Conservation (phyloP, 30 jellyfish, hydroid and myxozoan species). For the Turritopsis dohrnii region DNA sequence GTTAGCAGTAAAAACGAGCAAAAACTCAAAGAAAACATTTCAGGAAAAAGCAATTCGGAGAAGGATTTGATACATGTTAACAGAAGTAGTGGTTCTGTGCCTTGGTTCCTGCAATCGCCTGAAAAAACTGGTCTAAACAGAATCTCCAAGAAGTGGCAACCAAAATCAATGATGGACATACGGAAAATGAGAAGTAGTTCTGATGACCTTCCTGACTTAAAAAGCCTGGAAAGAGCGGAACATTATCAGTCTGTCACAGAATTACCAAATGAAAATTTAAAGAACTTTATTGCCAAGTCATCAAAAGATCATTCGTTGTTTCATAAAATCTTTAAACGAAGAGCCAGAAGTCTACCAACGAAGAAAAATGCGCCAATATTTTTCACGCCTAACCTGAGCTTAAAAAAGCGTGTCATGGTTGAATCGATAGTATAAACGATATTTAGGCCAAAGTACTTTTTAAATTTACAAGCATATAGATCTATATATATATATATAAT, state of each 20-base stretch:
- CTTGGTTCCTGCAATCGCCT: not conserved
- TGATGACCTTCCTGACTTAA: not conserved
- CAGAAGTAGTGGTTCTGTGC: not conserved
- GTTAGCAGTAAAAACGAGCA: not conserved
- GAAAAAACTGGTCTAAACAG: not conserved
- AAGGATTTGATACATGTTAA: not conserved
- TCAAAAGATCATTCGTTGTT: not conserved
- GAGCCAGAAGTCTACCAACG: not conserved
- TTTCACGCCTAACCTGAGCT: not conserved
- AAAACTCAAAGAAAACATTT: not conserved
- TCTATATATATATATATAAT: too few species aligned
- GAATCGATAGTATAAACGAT: slow-evolving; percentile 9
- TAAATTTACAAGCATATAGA: too few species aligned
- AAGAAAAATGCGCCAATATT: not conserved
- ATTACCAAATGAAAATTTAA: not conserved
- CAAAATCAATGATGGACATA: not conserved
- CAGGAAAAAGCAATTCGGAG: not conserved
- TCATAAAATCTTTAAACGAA: not conserved
- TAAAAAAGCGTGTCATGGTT: not conserved
- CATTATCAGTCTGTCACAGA: not conserved
- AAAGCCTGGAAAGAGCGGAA: not conserved
- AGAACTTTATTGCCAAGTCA: not conserved
- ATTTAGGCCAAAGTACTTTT: not conserved
- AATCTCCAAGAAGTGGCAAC: not conserved
- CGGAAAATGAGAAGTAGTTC: slow-evolving; percentile 1